Evolutionary conservation across 2,888 invertebrate genomes (phyloP), one percentile per base, ranked within the genome.

Genomic region (Plebejus melissa): DNA sequence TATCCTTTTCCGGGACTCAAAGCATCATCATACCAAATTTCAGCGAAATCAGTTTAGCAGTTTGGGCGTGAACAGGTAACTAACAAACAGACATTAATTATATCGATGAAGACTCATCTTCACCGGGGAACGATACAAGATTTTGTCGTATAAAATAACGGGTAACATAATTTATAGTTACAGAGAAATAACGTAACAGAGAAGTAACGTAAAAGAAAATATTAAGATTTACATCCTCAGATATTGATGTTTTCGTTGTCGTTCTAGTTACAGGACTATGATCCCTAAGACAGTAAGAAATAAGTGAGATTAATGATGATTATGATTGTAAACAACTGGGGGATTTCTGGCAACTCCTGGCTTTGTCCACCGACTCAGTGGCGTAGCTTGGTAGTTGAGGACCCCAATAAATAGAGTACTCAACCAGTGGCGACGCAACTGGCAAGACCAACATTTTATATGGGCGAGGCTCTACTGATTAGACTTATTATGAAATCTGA

Each of bases 341-440:
- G 83, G 82, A 83, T 82, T 83, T 82, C 81, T 86, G 83, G 85
- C 80, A 85, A 4, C 50, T 13, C 50, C 50, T 50, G 13, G 50
- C 13, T 13, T 13, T 50, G 16, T 54, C 16, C 54, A 16, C 16
- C 16, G 54, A 54, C 54, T 54, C 54, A 54, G 54, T 54, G 54
- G 16, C 54, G 54, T 54, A 54, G 54, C 16, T 16, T 0, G 4
- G 7, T 9, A 46, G 3, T 4, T 4, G 4, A 54, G 54, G 54
- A 16, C 54, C 4, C 4, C 0, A 1, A 16, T 16, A 16, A 50
- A 50, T 13, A 50, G 4, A 54, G 54, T 54, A 54, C 16, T 4
- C 13, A 50, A 16, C 50, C 50, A 50, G 13, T 54, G 13, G 54
- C 3, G 54, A 54, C 54, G 54, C 54, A 54, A 16, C 16, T 16